These are phyloP conservation scores for Pomacea maculata DNA, from an alignment of 1,140 invertebrate species.

Conservation along the genomic window DNA sequence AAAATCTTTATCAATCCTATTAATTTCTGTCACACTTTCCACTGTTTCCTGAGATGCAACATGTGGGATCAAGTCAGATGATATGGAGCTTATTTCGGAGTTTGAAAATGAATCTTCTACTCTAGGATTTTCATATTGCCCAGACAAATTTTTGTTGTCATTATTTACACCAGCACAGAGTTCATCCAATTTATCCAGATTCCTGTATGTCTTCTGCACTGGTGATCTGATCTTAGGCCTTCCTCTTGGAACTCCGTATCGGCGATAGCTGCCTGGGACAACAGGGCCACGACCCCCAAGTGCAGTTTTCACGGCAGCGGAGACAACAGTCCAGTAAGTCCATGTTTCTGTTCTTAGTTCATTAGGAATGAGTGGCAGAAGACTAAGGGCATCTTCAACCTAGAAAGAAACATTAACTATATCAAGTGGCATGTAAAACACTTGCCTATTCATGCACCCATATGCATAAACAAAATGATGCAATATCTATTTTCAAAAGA, in stretches of 20 bases:
- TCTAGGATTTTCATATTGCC: background rate
- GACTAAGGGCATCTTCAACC: slow-evolving; percentile 25
- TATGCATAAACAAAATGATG: too few relatives aligned
- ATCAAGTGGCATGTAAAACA: too few relatives aligned
- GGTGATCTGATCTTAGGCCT: too few relatives aligned
- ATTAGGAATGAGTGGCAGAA: slow-evolving; percentile 23
- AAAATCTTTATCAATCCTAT: background rate
- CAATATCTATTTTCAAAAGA: too few relatives aligned
- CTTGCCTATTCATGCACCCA: too few relatives aligned
- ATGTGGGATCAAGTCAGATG: background rate
- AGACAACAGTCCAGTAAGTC: slow-evolving; percentile 29
- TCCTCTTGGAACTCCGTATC: background rate
- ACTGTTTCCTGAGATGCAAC: background rate
- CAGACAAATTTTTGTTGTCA: background rate
- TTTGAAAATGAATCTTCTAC: background rate
- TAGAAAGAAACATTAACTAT: background rate
- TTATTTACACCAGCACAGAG: background rate
- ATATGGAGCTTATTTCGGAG: background rate
- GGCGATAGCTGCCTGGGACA: background rate
- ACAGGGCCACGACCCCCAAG: slow-evolving; percentile 5
- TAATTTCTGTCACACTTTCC: background rate
- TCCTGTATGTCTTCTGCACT: background rate
- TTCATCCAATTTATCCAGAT: background rate
- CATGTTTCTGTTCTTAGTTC: slow-evolving; percentile 16
- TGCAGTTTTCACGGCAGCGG: slow-evolving; percentile 20